Percentiles rank a stretch among this genome's conserved stretches.
These are phyloP conservation scores for Leptothorax acervorum DNA, from an alignment of 2,888 invertebrate species.

Conservation along the genomic window DNA sequence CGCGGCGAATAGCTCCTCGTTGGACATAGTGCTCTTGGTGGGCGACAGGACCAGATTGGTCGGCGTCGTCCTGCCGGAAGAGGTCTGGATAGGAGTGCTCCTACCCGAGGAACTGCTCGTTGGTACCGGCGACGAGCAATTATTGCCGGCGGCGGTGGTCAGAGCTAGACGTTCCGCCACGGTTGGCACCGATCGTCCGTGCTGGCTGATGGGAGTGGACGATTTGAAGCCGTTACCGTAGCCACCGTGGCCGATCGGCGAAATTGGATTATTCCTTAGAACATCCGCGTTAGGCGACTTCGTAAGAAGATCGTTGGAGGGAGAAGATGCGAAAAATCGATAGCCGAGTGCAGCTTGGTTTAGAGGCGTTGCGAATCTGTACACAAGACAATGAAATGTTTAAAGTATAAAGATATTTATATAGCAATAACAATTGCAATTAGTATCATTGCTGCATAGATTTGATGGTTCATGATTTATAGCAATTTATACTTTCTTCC, in stretches of 20 bases:
- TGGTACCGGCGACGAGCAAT: constrained; percentile 70
- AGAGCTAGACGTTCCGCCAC: constrained; percentile 79
- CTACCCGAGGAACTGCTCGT: constrained; percentile 65
- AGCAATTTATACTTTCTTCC: background rate
- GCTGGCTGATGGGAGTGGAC: constrained; percentile 76
- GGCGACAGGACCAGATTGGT: constrained; percentile 87
- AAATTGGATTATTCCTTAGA: constrained; percentile 78
- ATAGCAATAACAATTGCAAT: background rate
- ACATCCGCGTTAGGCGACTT: constrained; percentile 73
- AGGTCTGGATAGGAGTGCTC: constrained; percentile 69
- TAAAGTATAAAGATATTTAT: background rate
- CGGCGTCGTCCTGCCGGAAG: constrained; percentile 79
- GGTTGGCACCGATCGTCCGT: constrained; percentile 74
- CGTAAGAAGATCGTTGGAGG: constrained; percentile 73
- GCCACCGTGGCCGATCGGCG: constrained; percentile 78
- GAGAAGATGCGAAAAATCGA: constrained; percentile 82
- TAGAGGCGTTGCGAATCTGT: constrained; percentile 81
- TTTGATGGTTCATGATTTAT: background rate
- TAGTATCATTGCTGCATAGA: background rate
- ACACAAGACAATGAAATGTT: constrained; percentile 17
- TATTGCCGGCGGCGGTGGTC: constrained; percentile 58
- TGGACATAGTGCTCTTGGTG: constrained; percentile 91
- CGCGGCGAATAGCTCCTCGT: constrained; percentile 92
- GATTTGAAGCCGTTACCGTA: constrained; percentile 77
- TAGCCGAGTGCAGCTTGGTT: constrained; percentile 81